These are phyloP conservation scores for Chrysolina oricalcia DNA, from an alignment of 2,888 invertebrate genomes.

Conservation along the genomic window DNA sequence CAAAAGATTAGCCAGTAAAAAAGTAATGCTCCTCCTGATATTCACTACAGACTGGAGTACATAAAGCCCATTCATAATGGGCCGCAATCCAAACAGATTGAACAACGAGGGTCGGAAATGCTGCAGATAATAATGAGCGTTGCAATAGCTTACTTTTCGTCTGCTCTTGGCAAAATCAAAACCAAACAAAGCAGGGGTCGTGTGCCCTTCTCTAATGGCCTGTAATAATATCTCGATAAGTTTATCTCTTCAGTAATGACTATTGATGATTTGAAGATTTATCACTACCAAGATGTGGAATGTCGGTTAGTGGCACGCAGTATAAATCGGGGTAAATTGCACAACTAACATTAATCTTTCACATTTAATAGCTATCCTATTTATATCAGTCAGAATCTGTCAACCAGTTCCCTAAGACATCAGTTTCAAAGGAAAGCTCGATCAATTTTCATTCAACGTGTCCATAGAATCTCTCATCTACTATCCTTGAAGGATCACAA, in stretches of 20 bases:
- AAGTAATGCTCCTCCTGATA: conserved; percentile 36
- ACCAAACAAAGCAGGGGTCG: conserved; percentile 49
- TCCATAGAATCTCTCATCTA: not conserved
- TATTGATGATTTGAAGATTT: conserved; percentile 60
- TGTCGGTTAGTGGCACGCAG: conserved; percentile 48
- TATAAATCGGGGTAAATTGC: conserved; percentile 46
- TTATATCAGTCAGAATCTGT: not conserved
- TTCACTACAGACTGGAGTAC: conserved; percentile 26
- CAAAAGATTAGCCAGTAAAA: conserved; percentile 42
- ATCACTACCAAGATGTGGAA: conserved; percentile 51
- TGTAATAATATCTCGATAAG: conserved; percentile 44
- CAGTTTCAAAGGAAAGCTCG: not conserved
- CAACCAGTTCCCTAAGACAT: not conserved
- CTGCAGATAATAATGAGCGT: conserved; percentile 49
- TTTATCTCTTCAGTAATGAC: conserved; percentile 56
- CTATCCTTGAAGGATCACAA: not conserved
- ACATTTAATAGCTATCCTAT: conserved; percentile 22
- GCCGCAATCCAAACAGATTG: conserved; percentile 47
- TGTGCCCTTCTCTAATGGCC: conserved; percentile 39
- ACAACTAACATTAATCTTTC: conserved; percentile 49
- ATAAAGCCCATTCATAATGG: conserved; percentile 44
- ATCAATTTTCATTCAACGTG: not conserved
- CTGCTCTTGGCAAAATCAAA: conserved; percentile 50
- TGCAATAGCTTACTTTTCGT: conserved; percentile 48
- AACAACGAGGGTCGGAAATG: conserved; percentile 44